A percentile compares a stretch with the other conserved stretches of the same genome.
Evolutionary conservation across 1,140 invertebrate species (phyloP).

Genomic region (Saccostrea cuccullata): DNA sequence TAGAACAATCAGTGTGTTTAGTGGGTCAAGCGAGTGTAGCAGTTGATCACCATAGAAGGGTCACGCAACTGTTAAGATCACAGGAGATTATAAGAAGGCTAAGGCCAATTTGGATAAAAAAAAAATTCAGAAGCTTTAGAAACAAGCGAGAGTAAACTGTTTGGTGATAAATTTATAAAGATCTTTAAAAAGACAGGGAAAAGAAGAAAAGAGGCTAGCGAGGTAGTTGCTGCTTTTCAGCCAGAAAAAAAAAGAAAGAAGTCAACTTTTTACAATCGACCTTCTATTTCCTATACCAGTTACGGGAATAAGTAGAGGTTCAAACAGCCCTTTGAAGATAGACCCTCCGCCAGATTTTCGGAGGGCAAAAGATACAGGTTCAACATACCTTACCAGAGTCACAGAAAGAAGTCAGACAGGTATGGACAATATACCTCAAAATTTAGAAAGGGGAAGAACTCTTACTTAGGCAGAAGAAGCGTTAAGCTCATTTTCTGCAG

Average conservation of each 20-base stretch:
- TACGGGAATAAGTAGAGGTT: too few species aligned
- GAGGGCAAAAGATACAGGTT: too few species aligned
- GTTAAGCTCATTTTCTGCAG: too few species aligned
- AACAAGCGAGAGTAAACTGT: background rate
- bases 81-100: background rate
- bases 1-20: background rate
- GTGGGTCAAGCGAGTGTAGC: background rate
- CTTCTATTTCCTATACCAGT: too few species aligned
- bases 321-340: too few species aligned
- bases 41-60: constrained; percentile 7
- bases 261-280: background rate
- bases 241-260: background rate
- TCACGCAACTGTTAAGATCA: background rate
- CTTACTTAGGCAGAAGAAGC: too few species aligned
- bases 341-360: too few species aligned
- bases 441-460: too few species aligned
- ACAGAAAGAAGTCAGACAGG: constrained; percentile 21
- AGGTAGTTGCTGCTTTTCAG: background rate
- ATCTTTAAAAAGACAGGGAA: constrained; percentile 9
- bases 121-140: background rate
- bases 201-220: background rate
- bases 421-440: constrained; percentile 2
- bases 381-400: background rate
- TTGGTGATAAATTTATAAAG: constrained; percentile 1
- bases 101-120: background rate